Evolutionary conservation across 2,797 vertebrate species (phyloP), one percentile per base, ranked within the genome.

Genomic region (Pseudomugil gertrudae): DNA sequence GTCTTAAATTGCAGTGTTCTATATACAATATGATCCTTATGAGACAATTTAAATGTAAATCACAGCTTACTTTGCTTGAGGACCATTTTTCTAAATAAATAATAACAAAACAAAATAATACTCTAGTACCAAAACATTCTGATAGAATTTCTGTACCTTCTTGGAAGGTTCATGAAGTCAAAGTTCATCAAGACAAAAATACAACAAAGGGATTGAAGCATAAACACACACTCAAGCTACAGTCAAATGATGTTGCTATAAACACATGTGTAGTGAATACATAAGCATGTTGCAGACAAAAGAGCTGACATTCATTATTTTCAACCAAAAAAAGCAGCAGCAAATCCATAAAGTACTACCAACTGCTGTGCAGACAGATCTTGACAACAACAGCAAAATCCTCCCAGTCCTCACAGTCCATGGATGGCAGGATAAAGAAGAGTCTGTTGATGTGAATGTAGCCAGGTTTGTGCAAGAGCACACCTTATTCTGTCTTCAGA

Each of bases 331-430:
- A 57, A 47, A 70, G 63, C 55, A 70, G 71, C 69, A 79, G 77
- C 54, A 74, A 85, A 89, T 84, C 76, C 55, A 83, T 78, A 78
- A 76, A 77, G 45, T 45, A 81, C 60, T 72, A 81, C 71, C 78
- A 58, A 57, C 73, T 72, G 79, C 66, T 86, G 72, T 70, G 67
- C 71, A 83, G 74, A 77, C 69, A 77, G 57, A 74, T 78, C 24
- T 58, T 79, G 59, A 76, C 63, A 85, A 80, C 69, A 70, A 70
- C 80, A 78, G 78, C 57, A 78, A 70, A 79, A 81, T 84, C 54
- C 58, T 79, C 30, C 43, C 59, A 72, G 72, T 32, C 55, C 54
- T 77, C 57, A 71, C 60, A 40, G 45, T 78, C 65, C 26, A 61
- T 33, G 21, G 61, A 76, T 53, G 29, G 59, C 59, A 76, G 61